These are phyloP conservation scores for Leucoraja ocellata DNA, from an alignment of 2,797 vertebrate species.

Conservation along the genomic window DNA sequence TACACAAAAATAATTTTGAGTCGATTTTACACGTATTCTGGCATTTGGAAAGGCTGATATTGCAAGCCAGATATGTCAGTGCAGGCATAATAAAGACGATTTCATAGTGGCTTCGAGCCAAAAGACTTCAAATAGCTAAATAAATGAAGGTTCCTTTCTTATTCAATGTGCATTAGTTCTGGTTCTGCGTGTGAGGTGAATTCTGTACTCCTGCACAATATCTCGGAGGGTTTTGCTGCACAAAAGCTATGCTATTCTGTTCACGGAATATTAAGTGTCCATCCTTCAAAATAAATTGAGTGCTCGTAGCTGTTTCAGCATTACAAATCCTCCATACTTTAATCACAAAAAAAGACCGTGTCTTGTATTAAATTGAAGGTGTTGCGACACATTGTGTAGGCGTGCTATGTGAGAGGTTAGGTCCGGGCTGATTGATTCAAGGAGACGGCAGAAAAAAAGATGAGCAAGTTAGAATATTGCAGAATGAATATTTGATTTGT, in stretches of 20 bases:
- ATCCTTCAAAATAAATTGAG: background rate
- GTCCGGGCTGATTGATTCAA: background rate
- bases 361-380: background rate
- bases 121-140: background rate
- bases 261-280: background rate
- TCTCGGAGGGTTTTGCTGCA: background rate
- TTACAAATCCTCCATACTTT: background rate
- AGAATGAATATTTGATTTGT: background rate
- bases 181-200: background rate
- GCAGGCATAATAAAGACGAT: background rate
- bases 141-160: background rate
- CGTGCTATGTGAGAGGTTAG: background rate
- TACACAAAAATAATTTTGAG: too few relatives aligned
- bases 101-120: background rate
- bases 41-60: background rate
- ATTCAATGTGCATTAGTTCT: background rate
- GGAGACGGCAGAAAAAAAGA: background rate
- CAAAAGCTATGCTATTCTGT: background rate
- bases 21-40: background rate
- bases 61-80: background rate
- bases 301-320: background rate
- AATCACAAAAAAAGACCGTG: background rate
- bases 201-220: background rate
- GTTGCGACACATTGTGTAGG: background rate
- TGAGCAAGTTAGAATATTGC: background rate